These are phyloP conservation scores for Todiramphus saurophagus DNA, from an alignment of 2,113 vertebrate species.

Conservation along the genomic window DNA sequence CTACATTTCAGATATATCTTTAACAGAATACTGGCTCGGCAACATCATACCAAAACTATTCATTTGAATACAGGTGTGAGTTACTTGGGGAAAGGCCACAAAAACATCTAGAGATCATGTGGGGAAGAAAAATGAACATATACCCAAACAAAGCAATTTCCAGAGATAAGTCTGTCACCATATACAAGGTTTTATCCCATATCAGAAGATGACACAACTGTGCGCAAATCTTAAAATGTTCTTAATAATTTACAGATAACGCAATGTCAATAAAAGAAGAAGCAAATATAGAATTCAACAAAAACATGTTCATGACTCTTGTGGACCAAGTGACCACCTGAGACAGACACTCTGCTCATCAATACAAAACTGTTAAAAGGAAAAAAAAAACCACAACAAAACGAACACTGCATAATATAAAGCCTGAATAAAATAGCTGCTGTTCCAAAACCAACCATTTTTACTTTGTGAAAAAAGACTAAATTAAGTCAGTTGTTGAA, in stretches of 20 bases:
- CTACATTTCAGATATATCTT: neutral
- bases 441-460: neutral
- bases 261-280: neutral
- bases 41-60: neutral
- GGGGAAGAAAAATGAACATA: neutral
- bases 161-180: neutral
- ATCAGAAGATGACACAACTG: neutral
- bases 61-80: neutral
- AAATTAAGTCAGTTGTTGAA: neutral
- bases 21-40: neutral
- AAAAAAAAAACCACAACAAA: neutral
- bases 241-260: neutral
- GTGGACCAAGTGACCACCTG: neutral
- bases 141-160: neutral
- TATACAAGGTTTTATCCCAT: neutral
- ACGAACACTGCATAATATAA: neutral
- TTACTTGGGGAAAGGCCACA: neutral
- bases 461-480: neutral
- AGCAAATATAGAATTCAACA: neutral
- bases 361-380: neutral
- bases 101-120: neutral
- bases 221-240: neutral
- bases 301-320: neutral
- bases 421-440: neutral
- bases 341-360: neutral